Percentiles rank a stretch among this genome's conserved stretches.
These are phyloP conservation scores for Epinotia bilunana DNA, from an alignment of 2,888 invertebrate species.

Conservation along the genomic window DNA sequence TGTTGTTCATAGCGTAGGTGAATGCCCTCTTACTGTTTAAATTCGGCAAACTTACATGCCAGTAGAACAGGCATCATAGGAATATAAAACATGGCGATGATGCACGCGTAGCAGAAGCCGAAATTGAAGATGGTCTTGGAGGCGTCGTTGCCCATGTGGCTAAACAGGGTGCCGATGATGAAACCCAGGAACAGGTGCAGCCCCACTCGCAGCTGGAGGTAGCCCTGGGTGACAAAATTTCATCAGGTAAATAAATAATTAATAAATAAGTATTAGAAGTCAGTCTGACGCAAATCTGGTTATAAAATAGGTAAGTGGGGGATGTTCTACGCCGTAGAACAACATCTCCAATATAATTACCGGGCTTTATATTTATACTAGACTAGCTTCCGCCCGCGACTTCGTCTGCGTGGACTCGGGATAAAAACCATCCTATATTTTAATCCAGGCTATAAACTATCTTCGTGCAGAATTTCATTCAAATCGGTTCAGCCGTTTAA, in stretches of 20 bases:
- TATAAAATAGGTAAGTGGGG: too few relatives aligned
- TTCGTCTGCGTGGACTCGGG: too few relatives aligned
- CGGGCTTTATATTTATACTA: too few relatives aligned
- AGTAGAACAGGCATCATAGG: conserved; percentile 93
- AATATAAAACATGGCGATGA: conserved; percentile 91
- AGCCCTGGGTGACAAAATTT: conserved; percentile 76
- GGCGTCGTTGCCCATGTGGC: conserved; percentile 90
- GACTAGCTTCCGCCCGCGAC: too few relatives aligned
- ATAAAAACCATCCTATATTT: too few relatives aligned
- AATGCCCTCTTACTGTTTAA: neutral
- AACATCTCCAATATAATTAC: too few relatives aligned
- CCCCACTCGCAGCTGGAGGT: conserved; percentile 87
- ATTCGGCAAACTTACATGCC: conserved; percentile 86
- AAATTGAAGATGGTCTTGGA: conserved; percentile 93
- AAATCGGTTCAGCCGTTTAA: too few relatives aligned
- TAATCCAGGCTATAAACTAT: too few relatives aligned
- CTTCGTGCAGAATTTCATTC: too few relatives aligned
- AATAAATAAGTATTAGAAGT: too few relatives aligned
- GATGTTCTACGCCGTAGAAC: too few relatives aligned
- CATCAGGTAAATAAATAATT: neutral
- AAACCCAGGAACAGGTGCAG: conserved; percentile 88
- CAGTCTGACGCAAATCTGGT: too few relatives aligned
- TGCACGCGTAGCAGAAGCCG: conserved; percentile 91
- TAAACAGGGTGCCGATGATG: conserved; percentile 88
- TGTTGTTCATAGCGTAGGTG: neutral